Evolutionary conservation across 64 coral and sea anemone species (phyloP).

Genomic region (Montipora foliosa): DNA sequence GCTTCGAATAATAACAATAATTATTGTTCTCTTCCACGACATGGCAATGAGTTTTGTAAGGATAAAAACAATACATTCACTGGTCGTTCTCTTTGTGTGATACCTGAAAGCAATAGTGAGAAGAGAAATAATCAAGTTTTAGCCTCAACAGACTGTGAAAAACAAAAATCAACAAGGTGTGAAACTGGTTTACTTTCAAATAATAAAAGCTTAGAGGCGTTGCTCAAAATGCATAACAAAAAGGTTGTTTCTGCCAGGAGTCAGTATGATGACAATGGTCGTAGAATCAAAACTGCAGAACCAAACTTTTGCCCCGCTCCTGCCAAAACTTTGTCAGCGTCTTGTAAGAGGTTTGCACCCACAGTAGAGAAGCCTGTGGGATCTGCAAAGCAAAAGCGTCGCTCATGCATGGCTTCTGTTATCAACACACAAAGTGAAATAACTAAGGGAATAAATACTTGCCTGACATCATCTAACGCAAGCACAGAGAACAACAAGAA

Average conservation of each 20-base stretch:
- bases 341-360: neutral
- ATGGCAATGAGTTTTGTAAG: neutral
- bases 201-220: slow-evolving; percentile 16
- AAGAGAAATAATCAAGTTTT: neutral
- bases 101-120: neutral
- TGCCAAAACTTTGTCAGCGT: neutral
- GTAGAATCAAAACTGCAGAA: slow-evolving; percentile 38
- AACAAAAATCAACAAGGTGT: neutral
- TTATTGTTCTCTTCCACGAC: neutral
- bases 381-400: slow-evolving; percentile 31
- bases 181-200: neutral
- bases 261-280: slow-evolving; percentile 30
- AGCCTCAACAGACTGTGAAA: neutral
- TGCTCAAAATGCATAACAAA: slow-evolving; percentile 40
- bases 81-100: neutral
- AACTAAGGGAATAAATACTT: neutral
- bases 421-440: slow-evolving; percentile 18
- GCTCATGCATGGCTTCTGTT: slow-evolving; percentile 20
- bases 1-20: neutral
- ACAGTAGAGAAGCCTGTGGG: neutral
- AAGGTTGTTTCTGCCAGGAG: slow-evolving; percentile 11
- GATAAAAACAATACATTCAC: neutral
- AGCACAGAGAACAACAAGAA: neutral
- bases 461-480: neutral
- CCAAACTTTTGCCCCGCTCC: slow-evolving; percentile 48